Evolutionary conservation across 2,888 invertebrate species (phyloP).

Genomic region (Rhogogaster chlorosoma): DNA sequence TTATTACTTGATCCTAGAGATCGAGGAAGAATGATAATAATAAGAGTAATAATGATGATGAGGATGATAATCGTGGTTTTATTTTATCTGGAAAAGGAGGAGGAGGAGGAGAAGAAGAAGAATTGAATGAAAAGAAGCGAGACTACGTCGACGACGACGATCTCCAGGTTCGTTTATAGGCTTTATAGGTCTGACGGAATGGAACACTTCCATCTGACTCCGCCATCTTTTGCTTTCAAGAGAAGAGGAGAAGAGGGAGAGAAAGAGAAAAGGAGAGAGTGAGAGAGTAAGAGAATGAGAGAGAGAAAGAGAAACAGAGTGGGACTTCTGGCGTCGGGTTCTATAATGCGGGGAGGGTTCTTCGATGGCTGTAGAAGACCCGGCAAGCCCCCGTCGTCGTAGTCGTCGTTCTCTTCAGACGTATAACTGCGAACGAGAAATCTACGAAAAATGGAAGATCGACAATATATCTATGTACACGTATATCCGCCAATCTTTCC

Average conservation of each 20-base stretch:
- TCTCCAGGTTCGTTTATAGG: not conserved
- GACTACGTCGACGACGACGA: not conserved
- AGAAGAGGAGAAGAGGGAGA: not conserved
- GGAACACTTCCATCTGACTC: slow-evolving; percentile 36
- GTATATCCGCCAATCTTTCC: slow-evolving; percentile 3
- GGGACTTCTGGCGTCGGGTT: slow-evolving; percentile 24
- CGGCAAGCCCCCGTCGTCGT: slow-evolving; percentile 21
- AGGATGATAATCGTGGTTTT: not conserved
- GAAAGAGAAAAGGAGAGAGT: slow-evolving; percentile 3
- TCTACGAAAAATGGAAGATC: slow-evolving; percentile 47
- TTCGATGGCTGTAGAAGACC: slow-evolving; percentile 42
- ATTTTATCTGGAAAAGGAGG: not conserved
- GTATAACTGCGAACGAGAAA: slow-evolving; percentile 26
- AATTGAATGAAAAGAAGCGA: not conserved
- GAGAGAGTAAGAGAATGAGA: not conserved
- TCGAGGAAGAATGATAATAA: not conserved
- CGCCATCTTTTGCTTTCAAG: slow-evolving; percentile 42
- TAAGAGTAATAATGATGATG: not conserved
- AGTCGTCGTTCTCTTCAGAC: not conserved
- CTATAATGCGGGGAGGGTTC: slow-evolving; percentile 45
- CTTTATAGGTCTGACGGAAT: slow-evolving; percentile 3
- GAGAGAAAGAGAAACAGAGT: not conserved
- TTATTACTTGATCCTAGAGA: not conserved
- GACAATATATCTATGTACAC: not conserved
- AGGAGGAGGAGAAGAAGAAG: not conserved